These are phyloP conservation scores for Thalassophryne amazonica DNA, from an alignment of 2,797 vertebrate genomes.

Conservation along the genomic window DNA sequence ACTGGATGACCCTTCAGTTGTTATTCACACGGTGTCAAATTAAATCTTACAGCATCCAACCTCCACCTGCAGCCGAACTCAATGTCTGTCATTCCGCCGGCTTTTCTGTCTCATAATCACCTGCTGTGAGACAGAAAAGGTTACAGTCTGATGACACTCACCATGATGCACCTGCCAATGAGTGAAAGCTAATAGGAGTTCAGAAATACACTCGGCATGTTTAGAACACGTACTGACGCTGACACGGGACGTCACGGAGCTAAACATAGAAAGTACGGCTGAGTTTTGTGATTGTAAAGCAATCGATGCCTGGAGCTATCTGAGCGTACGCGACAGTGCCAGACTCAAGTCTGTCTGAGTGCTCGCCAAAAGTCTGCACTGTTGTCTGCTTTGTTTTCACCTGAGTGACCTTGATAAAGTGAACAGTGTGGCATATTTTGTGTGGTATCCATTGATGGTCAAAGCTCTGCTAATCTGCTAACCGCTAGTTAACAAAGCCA, in stretches of 20 bases:
- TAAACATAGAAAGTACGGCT: constrained; percentile 31
- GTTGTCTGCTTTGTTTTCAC: constrained; percentile 16
- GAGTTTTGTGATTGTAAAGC: neutral
- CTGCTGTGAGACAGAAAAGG: constrained; percentile 46
- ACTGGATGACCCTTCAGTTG: constrained; percentile 24
- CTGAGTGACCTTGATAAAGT: constrained; percentile 12
- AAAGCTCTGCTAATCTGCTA: too few species aligned
- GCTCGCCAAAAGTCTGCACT: constrained; percentile 5
- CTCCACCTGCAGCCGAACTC: constrained; percentile 11
- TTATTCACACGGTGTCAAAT: constrained; percentile 3
- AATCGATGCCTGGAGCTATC: too few species aligned
- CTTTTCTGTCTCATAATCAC: constrained; percentile 45
- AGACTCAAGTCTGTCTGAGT: constrained; percentile 25
- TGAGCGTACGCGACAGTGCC: too few species aligned
- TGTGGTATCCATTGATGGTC: neutral
- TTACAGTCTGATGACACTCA: constrained; percentile 53
- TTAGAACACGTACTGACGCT: constrained; percentile 21
- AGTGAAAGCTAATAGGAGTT: constrained; percentile 24
- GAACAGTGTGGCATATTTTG: neutral
- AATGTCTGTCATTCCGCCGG: constrained; percentile 5
- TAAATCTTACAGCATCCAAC: constrained; percentile 3
- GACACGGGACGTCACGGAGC: constrained; percentile 5
- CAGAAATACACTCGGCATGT: constrained; percentile 37
- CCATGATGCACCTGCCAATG: constrained; percentile 38
- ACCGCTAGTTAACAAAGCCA: too few species aligned